Evolutionary conservation across 2,113 vertebrate genomes (phyloP).

Genomic region (Lophotis ruficrista): DNA sequence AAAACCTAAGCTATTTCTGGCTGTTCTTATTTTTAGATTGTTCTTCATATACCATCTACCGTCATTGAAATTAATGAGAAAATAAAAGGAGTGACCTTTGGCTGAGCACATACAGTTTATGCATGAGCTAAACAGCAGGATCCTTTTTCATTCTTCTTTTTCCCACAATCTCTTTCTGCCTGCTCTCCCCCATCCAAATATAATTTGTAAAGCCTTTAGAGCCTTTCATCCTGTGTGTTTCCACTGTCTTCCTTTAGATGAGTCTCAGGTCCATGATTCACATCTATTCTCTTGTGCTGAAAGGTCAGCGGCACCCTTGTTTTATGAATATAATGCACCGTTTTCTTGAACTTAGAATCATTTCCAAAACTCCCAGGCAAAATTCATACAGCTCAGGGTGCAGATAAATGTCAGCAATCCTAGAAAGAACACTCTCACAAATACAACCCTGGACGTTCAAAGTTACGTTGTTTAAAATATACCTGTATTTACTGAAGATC

Average conservation of each 20-base stretch:
- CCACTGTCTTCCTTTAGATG: background rate
- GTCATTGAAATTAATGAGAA: conserved; percentile 61
- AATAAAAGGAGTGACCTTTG: conserved; percentile 66
- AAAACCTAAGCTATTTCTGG: conserved; percentile 38
- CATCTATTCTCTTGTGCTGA: conserved; percentile 13
- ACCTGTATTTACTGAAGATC: background rate
- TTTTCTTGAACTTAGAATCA: background rate
- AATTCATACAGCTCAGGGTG: background rate
- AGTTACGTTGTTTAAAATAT: background rate
- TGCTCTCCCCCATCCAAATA: background rate
- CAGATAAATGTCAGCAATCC: background rate
- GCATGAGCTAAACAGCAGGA: conserved; percentile 44
- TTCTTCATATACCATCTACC: conserved; percentile 28
- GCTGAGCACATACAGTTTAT: conserved; percentile 61
- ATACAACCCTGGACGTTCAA: background rate
- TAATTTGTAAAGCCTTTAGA: conserved; percentile 55
- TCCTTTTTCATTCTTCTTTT: conserved; percentile 34
- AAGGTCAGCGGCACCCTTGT: conserved; percentile 19
- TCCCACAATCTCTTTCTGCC: conserved; percentile 50
- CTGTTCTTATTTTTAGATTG: conserved; percentile 50
- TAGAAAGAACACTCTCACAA: background rate
- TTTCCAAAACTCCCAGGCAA: conserved; percentile 24
- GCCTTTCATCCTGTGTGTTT: conserved; percentile 23
- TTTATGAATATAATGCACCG: conserved; percentile 16
- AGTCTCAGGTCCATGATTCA: conserved; percentile 12